phyloP scores from a whole-genome alignment of 1,140 invertebrate species.

The Solen grandis region DNA sequence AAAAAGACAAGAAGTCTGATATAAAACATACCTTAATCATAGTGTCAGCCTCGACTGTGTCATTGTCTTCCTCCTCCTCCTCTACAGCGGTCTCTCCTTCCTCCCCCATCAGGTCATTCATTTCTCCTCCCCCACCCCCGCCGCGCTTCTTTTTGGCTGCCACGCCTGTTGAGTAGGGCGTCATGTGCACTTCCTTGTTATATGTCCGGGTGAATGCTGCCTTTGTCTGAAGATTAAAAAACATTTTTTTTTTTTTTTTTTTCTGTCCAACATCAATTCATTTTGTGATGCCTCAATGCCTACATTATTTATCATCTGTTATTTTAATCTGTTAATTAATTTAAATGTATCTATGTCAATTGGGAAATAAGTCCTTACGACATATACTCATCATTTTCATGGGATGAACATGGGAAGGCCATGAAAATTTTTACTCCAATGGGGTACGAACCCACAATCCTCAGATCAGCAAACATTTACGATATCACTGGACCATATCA shows the following conservation, averaged over 20 bases:
- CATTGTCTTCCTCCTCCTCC: slow-evolving; percentile 83
- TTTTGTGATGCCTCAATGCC: background rate
- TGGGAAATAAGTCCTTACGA: too few relatives aligned
- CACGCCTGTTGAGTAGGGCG: slow-evolving; percentile 86
- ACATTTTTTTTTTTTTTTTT: too few relatives aligned
- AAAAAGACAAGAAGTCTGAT: background rate
- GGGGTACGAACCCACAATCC: too few relatives aligned
- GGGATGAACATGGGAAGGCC: too few relatives aligned
- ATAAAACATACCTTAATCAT: slow-evolving; percentile 88
- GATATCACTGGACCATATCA: too few relatives aligned
- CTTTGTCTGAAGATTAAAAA: slow-evolving; percentile 86
- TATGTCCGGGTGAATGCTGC: slow-evolving; percentile 94
- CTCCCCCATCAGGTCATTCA: slow-evolving; percentile 55
- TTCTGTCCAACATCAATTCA: too few relatives aligned
- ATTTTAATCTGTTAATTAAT: background rate
- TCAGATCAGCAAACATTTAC: too few relatives aligned
- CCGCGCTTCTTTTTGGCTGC: slow-evolving; percentile 82
- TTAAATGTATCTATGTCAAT: too few relatives aligned
- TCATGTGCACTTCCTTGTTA: slow-evolving; percentile 90
- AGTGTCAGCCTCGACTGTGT: slow-evolving; percentile 87
- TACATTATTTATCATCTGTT: background rate
- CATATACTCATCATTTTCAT: too few relatives aligned
- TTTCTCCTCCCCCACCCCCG: slow-evolving; percentile 78
- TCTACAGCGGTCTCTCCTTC: slow-evolving; percentile 75
- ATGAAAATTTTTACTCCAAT: too few relatives aligned